phyloP scores from a whole-genome alignment of 1,140 invertebrate species.

The Eueides isabella region DNA sequence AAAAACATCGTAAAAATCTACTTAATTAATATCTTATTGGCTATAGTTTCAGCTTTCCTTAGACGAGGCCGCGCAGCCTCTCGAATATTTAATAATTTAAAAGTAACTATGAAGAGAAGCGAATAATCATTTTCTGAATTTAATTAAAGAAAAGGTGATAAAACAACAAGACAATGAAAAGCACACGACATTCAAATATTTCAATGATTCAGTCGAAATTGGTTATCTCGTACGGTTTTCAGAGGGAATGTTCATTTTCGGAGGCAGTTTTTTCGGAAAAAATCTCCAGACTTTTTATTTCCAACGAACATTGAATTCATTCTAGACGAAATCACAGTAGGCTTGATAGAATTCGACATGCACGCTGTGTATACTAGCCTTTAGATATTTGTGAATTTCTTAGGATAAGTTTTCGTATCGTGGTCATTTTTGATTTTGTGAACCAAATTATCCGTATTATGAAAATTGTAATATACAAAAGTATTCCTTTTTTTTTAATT shows the following conservation, averaged over 20 bases:
- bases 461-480: too few relatives aligned
- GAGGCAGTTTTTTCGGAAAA: conserved; percentile 35
- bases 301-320: conserved; percentile 37
- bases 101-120: too few relatives aligned
- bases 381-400: not conserved
- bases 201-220: conserved; percentile 3
- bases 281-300: conserved; percentile 40
- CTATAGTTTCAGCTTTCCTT: too few relatives aligned
- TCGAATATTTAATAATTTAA: too few relatives aligned
- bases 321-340: conserved; percentile 33
- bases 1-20: too few relatives aligned
- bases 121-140: not conserved
- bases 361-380: not conserved
- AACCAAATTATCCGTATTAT: too few relatives aligned
- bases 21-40: too few relatives aligned
- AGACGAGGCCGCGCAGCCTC: too few relatives aligned
- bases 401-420: too few relatives aligned
- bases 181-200: conserved; percentile 10
- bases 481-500: too few relatives aligned
- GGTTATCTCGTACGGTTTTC: conserved; percentile 21
- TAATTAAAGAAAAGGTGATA: not conserved
- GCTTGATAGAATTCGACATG: not conserved
- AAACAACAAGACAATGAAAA: conserved; percentile 2
- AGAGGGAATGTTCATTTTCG: conserved; percentile 39
- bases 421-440: too few relatives aligned